A percentile compares a stretch with the other conserved stretches of the same genome.
Evolutionary conservation across 2,113 vertebrate genomes (phyloP).

Genomic region (Albula goreensis): DNA sequence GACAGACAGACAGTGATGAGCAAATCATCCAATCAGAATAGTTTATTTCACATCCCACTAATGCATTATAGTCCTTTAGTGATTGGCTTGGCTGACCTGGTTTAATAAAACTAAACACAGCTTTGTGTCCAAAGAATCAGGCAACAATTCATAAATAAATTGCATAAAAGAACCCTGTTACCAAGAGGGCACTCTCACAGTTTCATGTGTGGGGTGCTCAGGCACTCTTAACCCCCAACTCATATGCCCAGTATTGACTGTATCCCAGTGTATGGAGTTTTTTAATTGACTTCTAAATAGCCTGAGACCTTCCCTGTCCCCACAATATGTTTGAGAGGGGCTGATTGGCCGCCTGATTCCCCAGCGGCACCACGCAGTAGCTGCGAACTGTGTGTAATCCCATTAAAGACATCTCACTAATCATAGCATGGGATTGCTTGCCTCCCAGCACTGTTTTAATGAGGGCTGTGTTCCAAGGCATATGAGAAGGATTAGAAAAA

Average conservation of each 20-base stretch:
- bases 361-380: neutral
- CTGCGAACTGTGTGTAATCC: conserved; percentile 17
- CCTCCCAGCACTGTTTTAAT: conserved; percentile 30
- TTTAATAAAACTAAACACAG: no score
- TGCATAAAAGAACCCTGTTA: no score
- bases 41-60: no score
- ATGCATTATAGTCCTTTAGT: no score
- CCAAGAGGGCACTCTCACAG: no score
- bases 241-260: neutral
- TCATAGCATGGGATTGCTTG: conserved; percentile 12
- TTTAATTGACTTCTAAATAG: neutral
- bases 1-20: no score
- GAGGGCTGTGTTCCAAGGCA: conserved; percentile 8
- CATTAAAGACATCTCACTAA: conserved; percentile 15
- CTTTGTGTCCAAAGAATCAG: no score
- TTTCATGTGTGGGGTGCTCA: no score
- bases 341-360: conserved; percentile 9
- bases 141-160: no score
- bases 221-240: no score
- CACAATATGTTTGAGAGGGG: neutral
- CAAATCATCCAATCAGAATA: no score
- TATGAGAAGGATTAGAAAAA: conserved; percentile 16
- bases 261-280: neutral
- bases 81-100: no score
- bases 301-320: neutral